A percentile compares a stretch with the other conserved stretches of the same genome.
phyloP scores from a whole-genome alignment of 1,140 invertebrate species.

The Meteorus sp. region DNA sequence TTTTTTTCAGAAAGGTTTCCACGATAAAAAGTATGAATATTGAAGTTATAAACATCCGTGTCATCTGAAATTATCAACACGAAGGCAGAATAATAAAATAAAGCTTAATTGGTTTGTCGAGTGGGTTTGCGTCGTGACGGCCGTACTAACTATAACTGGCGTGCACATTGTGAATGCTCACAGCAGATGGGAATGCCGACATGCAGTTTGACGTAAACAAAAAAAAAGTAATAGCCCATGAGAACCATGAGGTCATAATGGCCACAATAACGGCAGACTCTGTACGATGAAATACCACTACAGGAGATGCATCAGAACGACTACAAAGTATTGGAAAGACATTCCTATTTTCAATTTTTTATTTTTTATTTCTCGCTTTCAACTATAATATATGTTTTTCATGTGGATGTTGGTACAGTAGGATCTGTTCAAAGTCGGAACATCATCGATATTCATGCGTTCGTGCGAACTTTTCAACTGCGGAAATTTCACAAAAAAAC shows the following conservation, averaged over 20 bases:
- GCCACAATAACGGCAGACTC: not conserved
- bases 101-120: conserved; percentile 40
- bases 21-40: not conserved
- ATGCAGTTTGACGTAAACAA: conserved; percentile 14
- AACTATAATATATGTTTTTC: no score
- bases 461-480: no score
- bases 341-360: no score
- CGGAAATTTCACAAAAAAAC: no score
- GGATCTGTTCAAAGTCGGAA: no score
- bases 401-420: no score
- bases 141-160: conserved; percentile 43
- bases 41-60: not conserved
- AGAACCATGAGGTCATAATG: conserved; percentile 11
- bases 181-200: conserved; percentile 13
- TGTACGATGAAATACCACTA: not conserved
- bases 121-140: conserved; percentile 32
- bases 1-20: not conserved
- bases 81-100: conserved; percentile 29
- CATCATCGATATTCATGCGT: no score
- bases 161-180: conserved; percentile 44
- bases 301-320: not conserved
- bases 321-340: no score
- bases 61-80: conserved; percentile 14
- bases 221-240: conserved; percentile 32
- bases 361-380: no score